Conservation (phyloP, 2,797 vertebrate species). For the Danio aesculapii region DNA sequence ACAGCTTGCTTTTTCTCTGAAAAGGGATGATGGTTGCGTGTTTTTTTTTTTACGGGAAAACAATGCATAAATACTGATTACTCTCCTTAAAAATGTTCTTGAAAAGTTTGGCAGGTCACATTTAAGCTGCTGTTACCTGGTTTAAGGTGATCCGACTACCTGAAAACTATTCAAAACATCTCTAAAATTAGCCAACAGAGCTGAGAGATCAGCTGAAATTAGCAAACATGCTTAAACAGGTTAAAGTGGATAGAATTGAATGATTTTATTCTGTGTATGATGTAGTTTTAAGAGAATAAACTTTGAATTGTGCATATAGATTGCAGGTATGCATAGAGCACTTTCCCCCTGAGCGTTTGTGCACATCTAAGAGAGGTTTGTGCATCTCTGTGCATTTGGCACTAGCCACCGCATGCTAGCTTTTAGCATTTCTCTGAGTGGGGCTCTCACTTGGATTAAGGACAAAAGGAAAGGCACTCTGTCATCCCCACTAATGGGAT, state of each 20-base stretch:
- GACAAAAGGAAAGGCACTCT: slow-evolving; percentile 60
- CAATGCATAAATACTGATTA: background rate
- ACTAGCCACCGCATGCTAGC: slow-evolving; percentile 43
- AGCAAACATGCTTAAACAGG: background rate
- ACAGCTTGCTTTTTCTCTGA: background rate
- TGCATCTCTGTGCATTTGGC: slow-evolving; percentile 33
- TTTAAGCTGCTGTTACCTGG: background rate
- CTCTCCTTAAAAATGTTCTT: too few relatives aligned
- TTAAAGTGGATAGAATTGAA: background rate
- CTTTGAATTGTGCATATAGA: background rate
- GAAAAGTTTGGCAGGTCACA: background rate
- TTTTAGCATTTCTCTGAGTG: slow-evolving; percentile 53
- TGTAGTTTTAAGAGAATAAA: too few relatives aligned
- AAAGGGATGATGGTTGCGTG: background rate
- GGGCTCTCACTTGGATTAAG: slow-evolving; percentile 63
- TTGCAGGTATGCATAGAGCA: background rate
- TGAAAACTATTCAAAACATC: background rate
- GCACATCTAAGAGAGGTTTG: slow-evolving; percentile 8
- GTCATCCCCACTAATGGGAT: slow-evolving; percentile 55
- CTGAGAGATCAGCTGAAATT: background rate
- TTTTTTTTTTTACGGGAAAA: background rate
- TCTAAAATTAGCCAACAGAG: background rate
- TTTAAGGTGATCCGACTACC: background rate
- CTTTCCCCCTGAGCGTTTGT: slow-evolving; percentile 5
- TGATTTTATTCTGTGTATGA: too few relatives aligned